phyloP scores from a whole-genome alignment of 37 sponge, comb jelly and placozoan species.

The Diacarnus erythraeanus region DNA sequence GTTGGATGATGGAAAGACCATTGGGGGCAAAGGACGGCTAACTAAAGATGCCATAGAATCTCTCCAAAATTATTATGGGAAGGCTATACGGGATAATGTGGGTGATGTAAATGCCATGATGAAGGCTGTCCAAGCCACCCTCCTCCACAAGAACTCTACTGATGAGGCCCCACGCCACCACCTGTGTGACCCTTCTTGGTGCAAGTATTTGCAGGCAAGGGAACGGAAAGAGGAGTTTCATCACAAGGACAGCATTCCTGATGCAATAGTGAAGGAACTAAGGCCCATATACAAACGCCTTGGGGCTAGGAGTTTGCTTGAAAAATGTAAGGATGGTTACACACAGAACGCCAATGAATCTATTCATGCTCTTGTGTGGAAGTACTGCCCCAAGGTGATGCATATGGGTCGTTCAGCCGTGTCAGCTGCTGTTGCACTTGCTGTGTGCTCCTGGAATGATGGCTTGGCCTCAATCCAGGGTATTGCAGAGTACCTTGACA shows the following conservation, averaged over 20 bases:
- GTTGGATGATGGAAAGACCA: slow-evolving; percentile 18
- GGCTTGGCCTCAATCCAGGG: neutral
- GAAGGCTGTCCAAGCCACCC: slow-evolving; percentile 18
- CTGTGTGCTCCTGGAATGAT: slow-evolving; percentile 21
- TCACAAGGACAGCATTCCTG: slow-evolving; percentile 5
- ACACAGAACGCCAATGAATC: slow-evolving; percentile 20
- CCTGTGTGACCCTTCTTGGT: slow-evolving; percentile 21
- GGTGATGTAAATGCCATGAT: slow-evolving; percentile 25
- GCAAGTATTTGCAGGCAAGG: slow-evolving; percentile 16
- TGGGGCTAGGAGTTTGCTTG: neutral
- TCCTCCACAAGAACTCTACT: slow-evolving; percentile 16
- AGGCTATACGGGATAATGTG: slow-evolving; percentile 19
- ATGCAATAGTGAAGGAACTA: neutral
- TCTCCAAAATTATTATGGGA: slow-evolving; percentile 43
- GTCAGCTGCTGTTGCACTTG: slow-evolving; percentile 8
- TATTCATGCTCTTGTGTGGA: neutral
- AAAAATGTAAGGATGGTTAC: neutral
- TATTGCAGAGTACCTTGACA: neutral
- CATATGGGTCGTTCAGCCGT: no score
- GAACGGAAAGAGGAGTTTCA: neutral
- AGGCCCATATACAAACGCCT: neutral
- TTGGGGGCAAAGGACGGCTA: slow-evolving; percentile 35
- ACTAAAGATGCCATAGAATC: slow-evolving; percentile 12
- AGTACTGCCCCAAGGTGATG: slow-evolving; percentile 5
- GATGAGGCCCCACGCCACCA: slow-evolving; percentile 33